A percentile compares a stretch with the other conserved stretches of the same genome.
These are phyloP conservation scores for Zosterops borbonicus DNA, from an alignment of 2,113 vertebrate genomes.

Conservation along the genomic window DNA sequence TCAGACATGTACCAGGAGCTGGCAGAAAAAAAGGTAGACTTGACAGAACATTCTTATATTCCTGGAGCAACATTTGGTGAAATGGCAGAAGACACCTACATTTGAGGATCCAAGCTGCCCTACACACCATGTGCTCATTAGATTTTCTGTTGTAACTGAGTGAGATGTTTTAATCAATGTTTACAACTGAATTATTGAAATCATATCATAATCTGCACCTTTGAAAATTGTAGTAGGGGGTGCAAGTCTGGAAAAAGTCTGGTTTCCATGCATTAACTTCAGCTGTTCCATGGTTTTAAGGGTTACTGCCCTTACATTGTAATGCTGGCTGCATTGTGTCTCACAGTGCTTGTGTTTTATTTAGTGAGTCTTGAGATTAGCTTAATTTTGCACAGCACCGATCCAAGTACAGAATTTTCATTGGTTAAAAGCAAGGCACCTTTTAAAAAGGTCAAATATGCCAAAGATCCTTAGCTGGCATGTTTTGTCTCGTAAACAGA, in stretches of 20 bases:
- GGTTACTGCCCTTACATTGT: background rate
- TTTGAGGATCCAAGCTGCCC: background rate
- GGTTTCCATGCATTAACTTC: background rate
- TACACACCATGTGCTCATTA: accelerated
- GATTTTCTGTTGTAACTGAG: background rate
- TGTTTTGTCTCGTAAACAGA: background rate
- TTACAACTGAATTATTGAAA: background rate
- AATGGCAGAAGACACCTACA: background rate
- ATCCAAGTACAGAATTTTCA: background rate
- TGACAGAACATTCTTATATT: background rate
- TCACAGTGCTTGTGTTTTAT: background rate
- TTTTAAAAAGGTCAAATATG: background rate
- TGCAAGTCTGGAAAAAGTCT: background rate
- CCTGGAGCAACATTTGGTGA: background rate
- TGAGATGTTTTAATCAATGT: background rate
- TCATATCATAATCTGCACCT: background rate
- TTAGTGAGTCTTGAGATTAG: background rate
- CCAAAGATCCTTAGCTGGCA: background rate
- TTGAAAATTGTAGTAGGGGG: background rate
- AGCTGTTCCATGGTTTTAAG: background rate
- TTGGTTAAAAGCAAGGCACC: background rate
- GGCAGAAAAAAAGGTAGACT: background rate
- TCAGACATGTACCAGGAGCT: background rate
- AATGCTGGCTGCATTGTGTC: background rate
- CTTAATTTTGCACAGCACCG: background rate